Conservation (phyloP, 2,797 vertebrate genomes). For the Girardinus metallicus region DNA sequence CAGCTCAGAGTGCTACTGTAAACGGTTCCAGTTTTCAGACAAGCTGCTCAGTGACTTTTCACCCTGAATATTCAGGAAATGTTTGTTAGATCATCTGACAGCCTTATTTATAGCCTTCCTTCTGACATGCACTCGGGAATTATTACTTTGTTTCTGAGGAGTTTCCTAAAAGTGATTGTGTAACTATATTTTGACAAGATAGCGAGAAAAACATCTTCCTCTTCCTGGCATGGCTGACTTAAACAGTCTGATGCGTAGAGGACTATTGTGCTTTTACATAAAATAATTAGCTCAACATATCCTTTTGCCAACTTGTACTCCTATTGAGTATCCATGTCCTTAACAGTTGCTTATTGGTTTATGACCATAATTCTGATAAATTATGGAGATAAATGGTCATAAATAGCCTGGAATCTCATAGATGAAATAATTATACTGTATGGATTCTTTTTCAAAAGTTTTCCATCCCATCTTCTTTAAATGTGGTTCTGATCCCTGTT, state of each 20-base stretch:
- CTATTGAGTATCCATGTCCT: neutral
- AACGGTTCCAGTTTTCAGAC: neutral
- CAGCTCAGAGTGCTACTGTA: neutral
- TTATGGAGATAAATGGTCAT: neutral
- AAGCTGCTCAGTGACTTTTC: neutral
- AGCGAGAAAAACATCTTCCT: constrained; percentile 25
- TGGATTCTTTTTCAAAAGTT: neutral
- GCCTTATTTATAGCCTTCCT: constrained; percentile 5
- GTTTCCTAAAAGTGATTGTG: constrained; percentile 21
- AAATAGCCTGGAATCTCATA: neutral
- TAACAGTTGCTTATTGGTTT: neutral
- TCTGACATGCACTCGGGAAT: neutral
- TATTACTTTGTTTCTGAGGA: neutral
- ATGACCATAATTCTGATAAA: neutral
- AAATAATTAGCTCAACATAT: neutral
- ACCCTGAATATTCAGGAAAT: neutral
- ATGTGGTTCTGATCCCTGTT: neutral
- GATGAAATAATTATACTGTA: neutral
- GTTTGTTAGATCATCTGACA: neutral
- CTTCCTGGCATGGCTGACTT: constrained; percentile 17
- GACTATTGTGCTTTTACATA: neutral
- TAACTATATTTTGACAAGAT: constrained; percentile 17
- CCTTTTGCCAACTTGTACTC: neutral
- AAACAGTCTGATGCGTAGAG: constrained; percentile 7
- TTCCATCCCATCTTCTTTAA: neutral